Conservation (phyloP, 2,888 invertebrate species). For the Erpobdella octoculata region DNA sequence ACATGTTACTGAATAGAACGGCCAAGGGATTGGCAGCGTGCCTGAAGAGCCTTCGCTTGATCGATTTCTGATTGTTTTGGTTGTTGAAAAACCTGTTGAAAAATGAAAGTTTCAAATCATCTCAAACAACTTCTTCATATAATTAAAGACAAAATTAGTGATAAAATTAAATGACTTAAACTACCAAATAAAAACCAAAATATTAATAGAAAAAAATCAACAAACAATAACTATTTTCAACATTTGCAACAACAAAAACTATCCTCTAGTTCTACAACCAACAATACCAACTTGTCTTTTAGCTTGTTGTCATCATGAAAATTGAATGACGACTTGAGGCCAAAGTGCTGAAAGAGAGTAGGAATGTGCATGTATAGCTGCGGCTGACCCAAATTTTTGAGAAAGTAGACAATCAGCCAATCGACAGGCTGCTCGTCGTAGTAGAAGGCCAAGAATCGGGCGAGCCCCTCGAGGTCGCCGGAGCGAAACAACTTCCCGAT, state of each 20-base stretch:
- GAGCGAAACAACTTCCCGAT: conserved; percentile 48
- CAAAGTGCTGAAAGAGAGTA: conserved; percentile 40
- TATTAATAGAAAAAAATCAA: too few species aligned
- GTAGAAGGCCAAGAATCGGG: conserved; percentile 35
- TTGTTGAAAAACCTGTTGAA: too few species aligned
- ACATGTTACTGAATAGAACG: conserved; percentile 46
- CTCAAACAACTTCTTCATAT: too few species aligned
- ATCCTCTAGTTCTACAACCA: background rate
- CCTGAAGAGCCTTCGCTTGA: too few species aligned
- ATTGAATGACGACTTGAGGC: conserved; percentile 46
- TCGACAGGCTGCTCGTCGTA: conserved; percentile 40
- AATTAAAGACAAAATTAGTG: too few species aligned
- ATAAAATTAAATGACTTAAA: too few species aligned
- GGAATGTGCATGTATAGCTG: conserved; percentile 36
- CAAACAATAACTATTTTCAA: too few species aligned
- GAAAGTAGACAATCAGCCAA: conserved; percentile 36
- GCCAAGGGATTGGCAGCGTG: conserved; percentile 47
- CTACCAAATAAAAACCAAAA: too few species aligned
- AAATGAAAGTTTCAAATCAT: too few species aligned
- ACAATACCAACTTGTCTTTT: conserved; percentile 40
- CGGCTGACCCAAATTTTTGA: conserved; percentile 33
- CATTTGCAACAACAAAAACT: too few species aligned
- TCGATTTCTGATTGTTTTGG: too few species aligned
- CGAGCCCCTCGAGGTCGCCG: conserved; percentile 39
- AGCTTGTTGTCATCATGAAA: conserved; percentile 46